Percentiles rank a stretch among this genome's conserved stretches.
Conservation (phyloP, 2,797 vertebrate species). For the Etheostoma nigrum region DNA sequence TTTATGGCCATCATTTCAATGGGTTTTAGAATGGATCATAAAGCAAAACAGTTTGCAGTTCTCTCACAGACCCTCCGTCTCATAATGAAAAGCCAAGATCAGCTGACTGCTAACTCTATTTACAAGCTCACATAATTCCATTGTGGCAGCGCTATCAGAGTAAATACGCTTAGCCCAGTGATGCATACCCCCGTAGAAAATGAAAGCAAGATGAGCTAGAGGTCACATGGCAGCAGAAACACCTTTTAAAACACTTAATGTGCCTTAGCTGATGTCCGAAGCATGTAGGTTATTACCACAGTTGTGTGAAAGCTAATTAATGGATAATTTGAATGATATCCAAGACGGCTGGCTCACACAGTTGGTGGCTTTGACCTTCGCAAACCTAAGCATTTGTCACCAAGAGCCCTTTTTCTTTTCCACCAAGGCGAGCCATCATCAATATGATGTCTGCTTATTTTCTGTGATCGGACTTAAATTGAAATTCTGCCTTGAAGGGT, state of each 20-base stretch:
- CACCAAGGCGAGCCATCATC: conserved; percentile 50
- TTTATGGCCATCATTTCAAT: conserved; percentile 96
- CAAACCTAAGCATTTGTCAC: conserved; percentile 84
- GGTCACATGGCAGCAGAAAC: conserved; percentile 86
- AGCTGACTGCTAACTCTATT: conserved; percentile 91
- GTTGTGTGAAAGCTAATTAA: conserved; percentile 90
- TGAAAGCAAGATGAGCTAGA: conserved; percentile 84
- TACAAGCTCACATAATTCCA: conserved; percentile 88
- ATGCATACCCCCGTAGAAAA: conserved; percentile 80
- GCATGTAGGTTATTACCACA: conserved; percentile 86
- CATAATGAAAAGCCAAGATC: conserved; percentile 86
- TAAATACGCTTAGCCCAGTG: conserved; percentile 80
- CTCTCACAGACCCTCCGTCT: conserved; percentile 65
- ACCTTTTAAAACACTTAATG: conserved; percentile 90
- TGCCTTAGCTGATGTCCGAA: conserved; percentile 87
- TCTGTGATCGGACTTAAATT: conserved; percentile 70
- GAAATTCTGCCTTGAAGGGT: conserved; percentile 73
- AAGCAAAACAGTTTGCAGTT: conserved; percentile 92
- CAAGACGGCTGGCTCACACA: conserved; percentile 83
- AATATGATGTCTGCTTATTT: conserved; percentile 69
- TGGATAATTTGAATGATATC: conserved; percentile 91
- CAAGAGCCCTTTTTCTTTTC: conserved; percentile 37
- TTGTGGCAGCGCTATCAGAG: conserved; percentile 80
- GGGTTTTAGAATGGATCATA: conserved; percentile 94
- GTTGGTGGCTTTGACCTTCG: conserved; percentile 89